Percentiles rank a stretch among this genome's conserved stretches.
Evolutionary conservation across 2,113 vertebrate species (phyloP).

Genomic region (Sapayoa aenigma): DNA sequence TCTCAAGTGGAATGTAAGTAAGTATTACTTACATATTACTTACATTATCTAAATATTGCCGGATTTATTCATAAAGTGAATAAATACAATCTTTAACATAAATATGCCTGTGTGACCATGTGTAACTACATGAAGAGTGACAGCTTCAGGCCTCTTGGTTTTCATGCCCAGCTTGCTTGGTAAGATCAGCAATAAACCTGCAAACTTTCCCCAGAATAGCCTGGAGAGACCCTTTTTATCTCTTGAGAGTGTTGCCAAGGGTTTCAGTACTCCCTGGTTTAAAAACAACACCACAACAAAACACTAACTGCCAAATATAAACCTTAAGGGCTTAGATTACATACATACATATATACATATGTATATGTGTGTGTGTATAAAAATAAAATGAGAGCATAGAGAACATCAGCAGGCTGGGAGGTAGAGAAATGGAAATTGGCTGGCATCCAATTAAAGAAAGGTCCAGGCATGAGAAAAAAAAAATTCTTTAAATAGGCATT

Average conservation of each 20-base stretch:
- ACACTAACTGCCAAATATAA: not conserved
- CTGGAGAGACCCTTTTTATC: not conserved
- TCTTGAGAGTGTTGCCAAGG: not conserved
- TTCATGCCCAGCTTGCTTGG: not conserved
- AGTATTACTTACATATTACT: not conserved
- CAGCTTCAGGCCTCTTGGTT: not conserved
- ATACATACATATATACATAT: not conserved
- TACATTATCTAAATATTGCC: not conserved
- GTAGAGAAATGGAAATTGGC: conserved; percentile 3
- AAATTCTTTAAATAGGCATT: not conserved
- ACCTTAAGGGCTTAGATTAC: not conserved
- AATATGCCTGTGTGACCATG: not conserved
- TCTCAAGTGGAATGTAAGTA: not conserved
- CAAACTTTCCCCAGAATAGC: not conserved
- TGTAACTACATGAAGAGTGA: not conserved
- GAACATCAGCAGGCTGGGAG: not conserved
- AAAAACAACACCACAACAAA: not conserved
- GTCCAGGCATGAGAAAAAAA: not conserved
- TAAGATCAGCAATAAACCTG: not conserved
- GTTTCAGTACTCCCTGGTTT: not conserved
- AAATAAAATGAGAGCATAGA: not conserved
- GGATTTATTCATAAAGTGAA: not conserved
- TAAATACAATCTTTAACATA: not conserved
- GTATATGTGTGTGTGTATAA: not conserved
- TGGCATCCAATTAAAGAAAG: not conserved